Conservation (phyloP, 2,797 vertebrate species). For the Gymnoscopelus braueri region DNA sequence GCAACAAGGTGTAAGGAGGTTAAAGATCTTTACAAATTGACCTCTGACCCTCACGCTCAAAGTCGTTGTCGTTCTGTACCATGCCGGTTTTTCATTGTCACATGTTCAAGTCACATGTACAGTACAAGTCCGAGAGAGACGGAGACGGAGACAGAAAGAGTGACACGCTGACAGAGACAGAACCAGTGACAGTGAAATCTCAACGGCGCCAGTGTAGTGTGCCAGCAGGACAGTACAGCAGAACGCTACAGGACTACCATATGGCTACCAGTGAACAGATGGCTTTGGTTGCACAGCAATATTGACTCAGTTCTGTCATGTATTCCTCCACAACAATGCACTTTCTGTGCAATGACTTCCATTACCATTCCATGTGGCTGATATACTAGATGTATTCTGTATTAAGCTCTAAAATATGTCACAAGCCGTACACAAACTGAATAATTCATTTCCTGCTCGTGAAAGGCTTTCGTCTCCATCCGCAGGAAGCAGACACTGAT, state of each 20-base stretch:
- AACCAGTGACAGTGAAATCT: conserved; percentile 28
- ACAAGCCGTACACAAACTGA: background rate
- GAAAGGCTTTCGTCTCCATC: conserved; percentile 31
- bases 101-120: background rate
- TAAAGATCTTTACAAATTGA: background rate
- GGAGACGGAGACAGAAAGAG: background rate
- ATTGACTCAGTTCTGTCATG: conserved; percentile 34
- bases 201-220: background rate
- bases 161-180: conserved; percentile 20
- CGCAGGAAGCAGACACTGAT: conserved; percentile 94
- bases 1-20: background rate
- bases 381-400: conserved; percentile 8
- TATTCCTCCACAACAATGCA: conserved; percentile 19
- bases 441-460: conserved; percentile 32
- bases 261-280: conserved; percentile 67
- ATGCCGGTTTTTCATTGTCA: background rate
- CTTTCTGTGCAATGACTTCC: conserved; percentile 19
- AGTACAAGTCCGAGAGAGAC: conserved; percentile 6
- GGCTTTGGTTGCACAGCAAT: conserved; percentile 52
- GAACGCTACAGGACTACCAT: conserved; percentile 55
- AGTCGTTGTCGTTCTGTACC: background rate
- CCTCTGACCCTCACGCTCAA: background rate
- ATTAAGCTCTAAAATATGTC: too few relatives aligned
- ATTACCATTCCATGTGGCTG: conserved; percentile 20
- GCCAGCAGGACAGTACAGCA: conserved; percentile 22